Evolutionary conservation across 2,888 invertebrate genomes (phyloP), one percentile per base, ranked within the genome.

Genomic region (Ischnus inquisitorius): DNA sequence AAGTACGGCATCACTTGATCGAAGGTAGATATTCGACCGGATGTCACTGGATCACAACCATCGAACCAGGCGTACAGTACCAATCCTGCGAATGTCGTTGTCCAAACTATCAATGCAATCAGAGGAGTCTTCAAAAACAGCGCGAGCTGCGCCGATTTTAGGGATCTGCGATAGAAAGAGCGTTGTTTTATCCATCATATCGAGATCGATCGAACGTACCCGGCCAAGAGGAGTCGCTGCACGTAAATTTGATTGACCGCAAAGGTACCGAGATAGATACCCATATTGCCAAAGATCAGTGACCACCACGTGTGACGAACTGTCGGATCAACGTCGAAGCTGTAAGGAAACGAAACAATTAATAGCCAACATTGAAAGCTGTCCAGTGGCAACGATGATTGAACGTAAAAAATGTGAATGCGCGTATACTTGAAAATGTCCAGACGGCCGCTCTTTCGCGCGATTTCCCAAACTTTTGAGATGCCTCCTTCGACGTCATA

Each of bases 61-160:
- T 94, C 95, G 92, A 97, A 98, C 71, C 96, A 96, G 1, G 97
- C 97, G 92, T 96, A 98, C 85, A 98, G 97, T 0, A 96, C 96
- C 8, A 98, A 93, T 0, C 98, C 98, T 71, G 95, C 92, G 79
- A 94, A 94, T 2, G 94, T 94, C 0, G 97, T 97, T 75, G 95
- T 95, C 0, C 97, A 87, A 88, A 97, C 97, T 0, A 98, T 94
- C 0, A 95, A 88, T 0, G 96, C 95, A 1, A 97, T 94, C 46
- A 98, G 96, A 0, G 97, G 97, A 95, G 96, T 96, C 90, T 96
- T 97, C 93, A 96, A 94, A 96, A 97, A 96, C 1, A 98, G 92
- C 1, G 98, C 96, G 76, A 94, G 93, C 86, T 96, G 96, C 0
- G 97, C 96, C 0, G 95, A 94, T 74, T 95, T 95, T 60, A 97